Evolutionary conservation across 35 echinoderm and acorn worm genomes (phyloP).

Genomic region (Hemicentrotus pulcherrimus): DNA sequence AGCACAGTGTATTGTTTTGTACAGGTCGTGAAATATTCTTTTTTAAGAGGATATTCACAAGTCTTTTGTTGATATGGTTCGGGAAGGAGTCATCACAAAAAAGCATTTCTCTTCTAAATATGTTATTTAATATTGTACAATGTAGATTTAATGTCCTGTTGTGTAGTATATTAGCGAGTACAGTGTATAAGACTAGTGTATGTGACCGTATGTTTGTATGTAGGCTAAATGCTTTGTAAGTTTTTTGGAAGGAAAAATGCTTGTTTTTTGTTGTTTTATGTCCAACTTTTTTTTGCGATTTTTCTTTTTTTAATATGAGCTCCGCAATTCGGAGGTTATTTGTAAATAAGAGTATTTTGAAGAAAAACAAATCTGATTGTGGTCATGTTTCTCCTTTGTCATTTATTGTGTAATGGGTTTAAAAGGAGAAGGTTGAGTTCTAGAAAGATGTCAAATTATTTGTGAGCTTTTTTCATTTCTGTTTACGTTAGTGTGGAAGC

Average conservation of each 20-base stretch:
- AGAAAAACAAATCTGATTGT: conserved; percentile 20
- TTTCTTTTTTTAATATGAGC: conserved; percentile 39
- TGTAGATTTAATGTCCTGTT: background rate
- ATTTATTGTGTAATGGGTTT: too few species aligned
- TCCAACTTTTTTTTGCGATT: background rate
- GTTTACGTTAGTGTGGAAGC: too few species aligned
- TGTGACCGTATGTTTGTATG: background rate
- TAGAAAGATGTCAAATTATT: too few species aligned
- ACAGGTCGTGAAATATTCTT: background rate
- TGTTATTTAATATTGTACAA: conserved; percentile 20
- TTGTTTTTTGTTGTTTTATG: background rate
- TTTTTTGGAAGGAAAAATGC: background rate
- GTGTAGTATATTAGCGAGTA: background rate
- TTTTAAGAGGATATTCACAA: background rate
- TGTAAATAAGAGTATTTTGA: conserved; percentile 49
- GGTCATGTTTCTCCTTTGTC: background rate
- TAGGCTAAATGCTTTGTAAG: conserved; percentile 9
- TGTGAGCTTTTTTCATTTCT: too few species aligned
- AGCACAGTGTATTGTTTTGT: background rate
- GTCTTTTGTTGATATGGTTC: background rate
- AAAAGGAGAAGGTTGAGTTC: too few species aligned
- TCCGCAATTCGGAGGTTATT: conserved; percentile 40
- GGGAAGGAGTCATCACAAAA: background rate
- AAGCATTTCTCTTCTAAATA: background rate
- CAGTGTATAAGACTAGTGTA: background rate